A percentile compares a stretch with the other conserved stretches of the same genome.
These are phyloP conservation scores for Centropyge bicolor DNA, from an alignment of 2,797 vertebrate species.

Conservation along the genomic window DNA sequence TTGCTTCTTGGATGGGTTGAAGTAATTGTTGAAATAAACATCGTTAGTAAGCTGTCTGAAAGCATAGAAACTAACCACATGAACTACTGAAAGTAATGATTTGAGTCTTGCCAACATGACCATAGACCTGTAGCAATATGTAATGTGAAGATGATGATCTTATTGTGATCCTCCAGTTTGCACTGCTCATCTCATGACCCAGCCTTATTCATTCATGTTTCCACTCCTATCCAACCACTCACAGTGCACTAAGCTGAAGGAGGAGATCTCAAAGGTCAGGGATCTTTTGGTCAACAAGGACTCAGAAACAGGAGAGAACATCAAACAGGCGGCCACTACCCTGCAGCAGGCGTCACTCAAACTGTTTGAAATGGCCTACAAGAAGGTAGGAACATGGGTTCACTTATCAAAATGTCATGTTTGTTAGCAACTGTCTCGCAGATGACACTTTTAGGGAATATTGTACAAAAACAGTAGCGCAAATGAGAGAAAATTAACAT, in stretches of 20 bases:
- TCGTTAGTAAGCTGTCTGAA: not conserved
- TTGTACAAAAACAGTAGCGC: not conserved
- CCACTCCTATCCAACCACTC: not conserved
- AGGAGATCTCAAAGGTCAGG: conserved; percentile 94
- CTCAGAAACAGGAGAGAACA: conserved; percentile 95
- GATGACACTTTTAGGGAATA: not conserved
- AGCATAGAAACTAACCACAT: not conserved
- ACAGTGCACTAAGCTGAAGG: conserved; percentile 95
- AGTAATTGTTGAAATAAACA: not conserved
- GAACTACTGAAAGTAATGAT: not conserved
- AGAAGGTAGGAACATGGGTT: conserved; percentile 88
- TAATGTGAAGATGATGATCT: not conserved
- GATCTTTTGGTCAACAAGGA: conserved; percentile 95
- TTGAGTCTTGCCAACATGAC: not conserved
- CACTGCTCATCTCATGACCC: not conserved
- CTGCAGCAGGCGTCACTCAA: conserved; percentile 98
- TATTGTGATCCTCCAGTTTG: not conserved
- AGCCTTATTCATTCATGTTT: not conserved
- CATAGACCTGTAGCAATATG: not conserved
- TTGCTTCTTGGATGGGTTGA: too few species aligned
- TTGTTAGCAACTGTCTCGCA: not conserved
- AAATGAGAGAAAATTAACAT: too few species aligned
- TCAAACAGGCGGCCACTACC: conserved; percentile 92
- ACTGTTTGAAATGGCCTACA: conserved; percentile 98
- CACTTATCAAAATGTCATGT: too few species aligned